Evolutionary conservation across 2,113 vertebrate species (phyloP).

Genomic region (Nettapus auritus): DNA sequence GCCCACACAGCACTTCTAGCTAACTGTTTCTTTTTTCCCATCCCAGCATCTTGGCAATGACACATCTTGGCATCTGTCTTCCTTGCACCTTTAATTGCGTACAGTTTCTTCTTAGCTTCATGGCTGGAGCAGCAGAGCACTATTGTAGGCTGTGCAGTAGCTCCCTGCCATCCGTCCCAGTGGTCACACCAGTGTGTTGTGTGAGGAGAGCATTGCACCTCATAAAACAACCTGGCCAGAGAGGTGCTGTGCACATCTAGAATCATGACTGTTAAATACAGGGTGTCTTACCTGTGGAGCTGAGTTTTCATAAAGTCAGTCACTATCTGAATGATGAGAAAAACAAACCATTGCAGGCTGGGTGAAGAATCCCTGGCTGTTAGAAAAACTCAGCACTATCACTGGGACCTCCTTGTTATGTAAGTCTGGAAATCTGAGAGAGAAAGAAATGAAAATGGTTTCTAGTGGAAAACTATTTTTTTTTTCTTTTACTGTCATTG

Average conservation of each 20-base stretch:
- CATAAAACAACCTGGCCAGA: neutral
- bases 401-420: neutral
- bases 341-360: neutral
- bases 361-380: neutral
- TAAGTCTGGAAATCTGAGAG: neutral
- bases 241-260: neutral
- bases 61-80: neutral
- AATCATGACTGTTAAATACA: neutral
- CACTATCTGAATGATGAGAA: neutral
- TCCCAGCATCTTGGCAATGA: neutral
- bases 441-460: neutral
- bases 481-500: neutral
- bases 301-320: neutral
- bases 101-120: neutral
- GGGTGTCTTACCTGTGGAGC: neutral
- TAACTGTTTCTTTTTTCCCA: neutral
- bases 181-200: accelerated
- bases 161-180: neutral
- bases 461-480: neutral
- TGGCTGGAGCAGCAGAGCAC: neutral
- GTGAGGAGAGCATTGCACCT: neutral
- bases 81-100: neutral
- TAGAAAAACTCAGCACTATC: neutral
- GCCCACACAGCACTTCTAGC: neutral
- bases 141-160: neutral